Evolutionary conservation across 2,888 invertebrate species (phyloP), one percentile per base, ranked within the genome.

Genomic region (Drosophila rubida): DNA sequence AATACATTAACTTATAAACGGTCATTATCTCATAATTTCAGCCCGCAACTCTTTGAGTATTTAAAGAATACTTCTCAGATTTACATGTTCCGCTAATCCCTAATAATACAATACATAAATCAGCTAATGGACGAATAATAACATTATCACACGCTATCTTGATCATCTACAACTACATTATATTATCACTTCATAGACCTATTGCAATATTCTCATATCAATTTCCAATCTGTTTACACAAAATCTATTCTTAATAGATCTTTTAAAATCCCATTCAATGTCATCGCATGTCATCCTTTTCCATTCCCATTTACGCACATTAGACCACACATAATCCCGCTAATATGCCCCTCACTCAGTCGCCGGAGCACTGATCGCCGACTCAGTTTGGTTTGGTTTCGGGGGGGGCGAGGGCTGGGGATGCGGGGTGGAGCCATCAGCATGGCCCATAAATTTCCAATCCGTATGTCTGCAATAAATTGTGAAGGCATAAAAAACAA

Each of bases 401-500:
- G 1, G 11, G 14, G 11, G 48, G 27, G 5, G 9, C 5, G 27
- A 23, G 13, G 9, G n/a, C 4, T 6, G 50, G 5, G 30, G 19
- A 22, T 14, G 2, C 37, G 46, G n/a, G 19, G 32, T 32, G 25
- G 41, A 53, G 11, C 35, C 41, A 53, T 51, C 55, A 50, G 65
- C 19, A 60, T 54, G 71, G 63, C 60, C 55, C 75, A 80, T 87
- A 84, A 81, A 87, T 87, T 79, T 41, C 2, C 53, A 73, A 87
- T 75, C 70, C 73, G 65, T 80, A 78, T 75, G 87, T 69, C 84
- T 84, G 84, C 84, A 84, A 87, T 86, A 87, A 87, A 86, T 85
- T 86, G 65, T 69, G 57, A 72, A 70, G 61, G 68, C 79, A 82
- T 87, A 70, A 68, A 80, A 78, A 62, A 46, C 46, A 76, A 51